phyloP scores from a whole-genome alignment of 2,888 invertebrate species.

The Eugnorisma glareosa region DNA sequence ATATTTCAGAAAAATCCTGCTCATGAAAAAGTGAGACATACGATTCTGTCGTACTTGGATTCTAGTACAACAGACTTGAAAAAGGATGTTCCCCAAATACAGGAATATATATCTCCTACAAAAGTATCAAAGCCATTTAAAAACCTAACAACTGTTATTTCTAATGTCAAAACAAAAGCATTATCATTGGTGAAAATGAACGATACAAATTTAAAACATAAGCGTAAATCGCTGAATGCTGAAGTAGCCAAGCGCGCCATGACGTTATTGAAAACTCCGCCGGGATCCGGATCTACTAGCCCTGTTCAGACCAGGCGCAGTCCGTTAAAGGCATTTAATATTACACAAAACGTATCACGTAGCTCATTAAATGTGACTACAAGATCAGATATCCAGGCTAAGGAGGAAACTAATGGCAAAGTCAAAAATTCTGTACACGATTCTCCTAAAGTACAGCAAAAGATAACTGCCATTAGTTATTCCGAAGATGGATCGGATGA shows the following conservation, averaged over 20 bases:
- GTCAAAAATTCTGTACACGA: conserved; percentile 26
- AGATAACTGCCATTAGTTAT: conserved; percentile 41
- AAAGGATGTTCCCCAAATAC: conserved; percentile 66
- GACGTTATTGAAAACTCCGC: conserved; percentile 80
- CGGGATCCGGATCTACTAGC: conserved; percentile 78
- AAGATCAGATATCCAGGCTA: conserved; percentile 23
- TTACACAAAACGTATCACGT: conserved; percentile 31
- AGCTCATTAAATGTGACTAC: conserved; percentile 23
- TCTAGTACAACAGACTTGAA: conserved; percentile 76
- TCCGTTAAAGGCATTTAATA: conserved; percentile 56
- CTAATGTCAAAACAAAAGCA: conserved; percentile 89
- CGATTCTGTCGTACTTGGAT: conserved; percentile 86
- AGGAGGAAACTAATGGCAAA: conserved; percentile 29
- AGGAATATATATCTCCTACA: conserved; percentile 79
- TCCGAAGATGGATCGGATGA: conserved; percentile 72
- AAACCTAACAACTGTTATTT: conserved; percentile 86
- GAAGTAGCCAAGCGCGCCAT: conserved; percentile 80
- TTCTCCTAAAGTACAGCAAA: conserved; percentile 49
- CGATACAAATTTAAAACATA: conserved; percentile 74
- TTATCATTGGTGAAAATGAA: conserved; percentile 87
- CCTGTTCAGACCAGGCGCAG: conserved; percentile 67
- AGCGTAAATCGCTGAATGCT: conserved; percentile 71
- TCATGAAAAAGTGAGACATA: conserved; percentile 86
- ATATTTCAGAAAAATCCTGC: conserved; percentile 86
- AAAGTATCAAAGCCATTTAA: conserved; percentile 76